phyloP scores from a whole-genome alignment of 2,113 vertebrate species.

The Euleptes europaea region DNA sequence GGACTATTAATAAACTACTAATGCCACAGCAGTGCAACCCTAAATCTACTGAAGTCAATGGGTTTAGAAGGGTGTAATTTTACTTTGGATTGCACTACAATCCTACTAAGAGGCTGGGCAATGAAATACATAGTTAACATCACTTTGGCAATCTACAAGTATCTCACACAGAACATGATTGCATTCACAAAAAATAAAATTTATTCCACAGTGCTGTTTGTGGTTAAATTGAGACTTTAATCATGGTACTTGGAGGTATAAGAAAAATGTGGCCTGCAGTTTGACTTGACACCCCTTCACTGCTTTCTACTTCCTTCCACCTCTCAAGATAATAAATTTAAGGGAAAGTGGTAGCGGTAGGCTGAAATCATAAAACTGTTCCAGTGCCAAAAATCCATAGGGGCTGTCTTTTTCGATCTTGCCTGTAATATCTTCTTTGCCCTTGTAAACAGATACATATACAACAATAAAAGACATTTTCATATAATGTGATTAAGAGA shows the following conservation, averaged over 20 bases:
- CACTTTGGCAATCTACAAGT: background rate
- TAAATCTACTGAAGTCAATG: no score
- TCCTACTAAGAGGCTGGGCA: background rate
- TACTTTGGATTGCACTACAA: no score
- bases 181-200: background rate
- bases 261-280: background rate
- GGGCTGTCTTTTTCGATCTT: background rate
- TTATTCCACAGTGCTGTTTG: slow-evolving; percentile 3
- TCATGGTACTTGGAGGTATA: background rate
- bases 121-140: background rate
- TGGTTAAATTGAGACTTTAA: slow-evolving; percentile 8
- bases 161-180: background rate
- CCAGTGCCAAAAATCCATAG: background rate
- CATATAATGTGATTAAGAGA: background rate
- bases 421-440: background rate
- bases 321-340: slow-evolving; percentile 7
- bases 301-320: slow-evolving; percentile 1
- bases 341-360: background rate
- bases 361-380: background rate
- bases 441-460: slow-evolving; percentile 16
- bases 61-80: no score
- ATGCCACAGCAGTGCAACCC: no score
- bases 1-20: no score
- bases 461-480: background rate
- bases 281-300: background rate